Percentiles rank a stretch among this genome's conserved stretches.
These are phyloP conservation scores for Heliconius sara DNA, from an alignment of 2,888 invertebrate genomes.

Conservation along the genomic window DNA sequence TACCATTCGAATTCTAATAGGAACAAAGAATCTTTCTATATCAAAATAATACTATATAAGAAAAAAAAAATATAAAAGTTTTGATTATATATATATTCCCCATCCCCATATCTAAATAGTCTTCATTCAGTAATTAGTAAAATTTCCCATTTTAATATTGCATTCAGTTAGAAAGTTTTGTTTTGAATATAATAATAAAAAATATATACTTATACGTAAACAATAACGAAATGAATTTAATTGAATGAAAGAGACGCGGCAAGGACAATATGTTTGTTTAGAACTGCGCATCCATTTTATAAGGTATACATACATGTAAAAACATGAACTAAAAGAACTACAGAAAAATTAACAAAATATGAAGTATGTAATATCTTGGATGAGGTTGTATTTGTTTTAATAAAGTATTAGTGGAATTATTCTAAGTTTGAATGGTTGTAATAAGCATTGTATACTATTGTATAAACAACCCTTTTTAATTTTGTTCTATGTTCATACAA, in stretches of 20 bases:
- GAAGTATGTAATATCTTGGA: too few species aligned
- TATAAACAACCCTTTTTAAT: too few species aligned
- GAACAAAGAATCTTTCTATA: background rate
- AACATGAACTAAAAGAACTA: background rate
- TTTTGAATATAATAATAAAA: constrained; percentile 11
- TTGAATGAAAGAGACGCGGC: constrained; percentile 18
- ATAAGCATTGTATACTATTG: background rate
- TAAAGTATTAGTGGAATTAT: too few species aligned
- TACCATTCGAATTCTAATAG: background rate
- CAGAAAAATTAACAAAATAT: background rate
- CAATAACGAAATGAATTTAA: background rate
- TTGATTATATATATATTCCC: background rate
- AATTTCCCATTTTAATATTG: background rate
- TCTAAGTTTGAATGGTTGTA: too few species aligned
- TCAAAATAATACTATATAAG: background rate
- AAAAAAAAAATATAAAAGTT: background rate
- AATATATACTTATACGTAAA: background rate
- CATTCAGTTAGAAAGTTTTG: background rate
- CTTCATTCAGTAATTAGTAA: background rate
- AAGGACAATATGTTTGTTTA: constrained; percentile 19
- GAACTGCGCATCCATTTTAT: constrained; percentile 1
- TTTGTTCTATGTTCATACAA: background rate
- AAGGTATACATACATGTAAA: too few species aligned
- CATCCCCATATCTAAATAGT: background rate
- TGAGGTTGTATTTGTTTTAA: too few species aligned